Conservation (phyloP, 2,113 vertebrate species). For the Ochotona princeps region DNA sequence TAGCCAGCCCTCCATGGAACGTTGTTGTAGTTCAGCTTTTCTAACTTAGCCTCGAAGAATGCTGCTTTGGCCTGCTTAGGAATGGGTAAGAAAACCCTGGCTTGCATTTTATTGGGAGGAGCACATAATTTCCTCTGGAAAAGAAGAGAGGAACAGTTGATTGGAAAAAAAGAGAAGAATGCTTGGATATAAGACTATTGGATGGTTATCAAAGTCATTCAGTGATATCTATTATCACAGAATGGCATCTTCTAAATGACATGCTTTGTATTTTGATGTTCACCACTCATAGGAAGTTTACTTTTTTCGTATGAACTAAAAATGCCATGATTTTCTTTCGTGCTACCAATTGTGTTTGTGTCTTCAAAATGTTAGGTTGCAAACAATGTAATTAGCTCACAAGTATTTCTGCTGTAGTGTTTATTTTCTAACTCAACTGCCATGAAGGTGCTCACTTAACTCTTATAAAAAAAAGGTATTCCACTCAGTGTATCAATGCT, state of each 20-base stretch:
- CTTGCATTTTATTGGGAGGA: not conserved
- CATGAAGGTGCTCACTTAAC: not conserved
- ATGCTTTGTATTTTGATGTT: not conserved
- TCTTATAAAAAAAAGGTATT: constrained; percentile 26
- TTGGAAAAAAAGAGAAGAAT: not conserved
- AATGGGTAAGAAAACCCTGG: not conserved
- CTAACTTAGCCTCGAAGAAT: not conserved
- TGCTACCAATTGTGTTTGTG: not conserved
- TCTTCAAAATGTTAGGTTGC: constrained; percentile 26
- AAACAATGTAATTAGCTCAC: constrained; percentile 21
- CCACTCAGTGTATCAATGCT: not conserved
- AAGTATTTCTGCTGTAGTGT: not conserved
- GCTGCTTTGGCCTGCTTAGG: not conserved
- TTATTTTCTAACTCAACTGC: not conserved
- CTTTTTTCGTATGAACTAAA: not conserved
- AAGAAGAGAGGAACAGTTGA: not conserved
- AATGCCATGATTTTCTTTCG: not conserved
- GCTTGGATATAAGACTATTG: not conserved
- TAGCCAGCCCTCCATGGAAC: no score
- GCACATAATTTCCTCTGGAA: not conserved
- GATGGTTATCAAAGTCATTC: not conserved
- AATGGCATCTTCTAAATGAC: not conserved
- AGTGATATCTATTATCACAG: not conserved
- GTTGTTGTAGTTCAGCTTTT: not conserved
- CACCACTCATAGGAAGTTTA: not conserved